phyloP scores from a whole-genome alignment of 2,797 vertebrate species.

The Notamacropus eugenii region DNA sequence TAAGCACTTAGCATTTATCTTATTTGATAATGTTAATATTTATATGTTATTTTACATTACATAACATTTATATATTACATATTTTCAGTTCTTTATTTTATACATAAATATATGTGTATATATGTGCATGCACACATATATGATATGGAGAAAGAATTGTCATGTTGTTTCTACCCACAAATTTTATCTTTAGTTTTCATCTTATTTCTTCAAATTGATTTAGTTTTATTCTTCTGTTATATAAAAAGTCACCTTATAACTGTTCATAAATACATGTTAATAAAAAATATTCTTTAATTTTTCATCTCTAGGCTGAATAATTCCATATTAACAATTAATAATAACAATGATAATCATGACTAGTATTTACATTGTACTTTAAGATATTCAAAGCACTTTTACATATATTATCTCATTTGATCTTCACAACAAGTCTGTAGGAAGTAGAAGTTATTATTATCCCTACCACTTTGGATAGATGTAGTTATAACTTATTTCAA shows the following conservation, averaged over 20 bases:
- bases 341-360: not conserved
- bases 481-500: too few species aligned
- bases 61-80: not conserved
- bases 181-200: not conserved
- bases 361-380: too few species aligned
- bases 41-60: not conserved
- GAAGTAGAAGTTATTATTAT: too few species aligned
- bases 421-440: too few species aligned
- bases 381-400: too few species aligned
- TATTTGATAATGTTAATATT: not conserved
- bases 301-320: not conserved
- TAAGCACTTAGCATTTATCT: not conserved
- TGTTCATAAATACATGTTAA: not conserved
- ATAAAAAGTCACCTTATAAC: not conserved
- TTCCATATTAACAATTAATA: not conserved
- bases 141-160: not conserved
- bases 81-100: too few species aligned
- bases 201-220: not conserved
- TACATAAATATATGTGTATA: too few species aligned
- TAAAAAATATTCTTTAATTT: not conserved
- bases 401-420: too few species aligned
- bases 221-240: not conserved
- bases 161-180: not conserved
- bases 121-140: not conserved
- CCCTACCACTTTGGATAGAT: too few species aligned